phyloP scores from a whole-genome alignment of 2,113 vertebrate species.

The Neotoma lepida region DNA sequence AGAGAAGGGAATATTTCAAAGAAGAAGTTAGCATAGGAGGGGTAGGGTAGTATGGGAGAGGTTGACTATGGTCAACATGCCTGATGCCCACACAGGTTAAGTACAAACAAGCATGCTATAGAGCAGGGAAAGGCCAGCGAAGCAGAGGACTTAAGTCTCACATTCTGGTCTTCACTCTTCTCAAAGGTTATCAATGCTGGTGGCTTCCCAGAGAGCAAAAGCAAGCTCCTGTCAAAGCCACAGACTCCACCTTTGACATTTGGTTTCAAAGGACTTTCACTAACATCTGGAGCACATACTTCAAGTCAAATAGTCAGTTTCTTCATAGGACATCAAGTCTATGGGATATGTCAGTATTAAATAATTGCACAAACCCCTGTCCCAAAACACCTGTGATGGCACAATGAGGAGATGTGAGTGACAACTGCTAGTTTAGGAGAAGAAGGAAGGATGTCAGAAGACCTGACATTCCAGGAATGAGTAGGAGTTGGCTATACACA shows the following conservation, averaged over 20 bases:
- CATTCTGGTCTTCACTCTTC: background rate
- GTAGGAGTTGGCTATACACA: background rate
- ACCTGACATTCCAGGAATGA: background rate
- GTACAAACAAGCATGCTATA: rapidly evolving
- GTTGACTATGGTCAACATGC: background rate
- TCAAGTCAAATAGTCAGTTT: background rate
- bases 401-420: too few relatives aligned
- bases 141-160: background rate
- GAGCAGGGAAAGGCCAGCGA: background rate
- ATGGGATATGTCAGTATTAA: rapidly evolving
- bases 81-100: background rate
- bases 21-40: background rate
- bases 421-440: background rate
- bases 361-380: background rate
- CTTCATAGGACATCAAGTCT: background rate
- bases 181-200: too few relatives aligned
- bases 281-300: background rate
- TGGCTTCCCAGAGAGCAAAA: background rate
- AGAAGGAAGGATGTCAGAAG: background rate
- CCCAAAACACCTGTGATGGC: too few relatives aligned
- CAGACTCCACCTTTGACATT: background rate
- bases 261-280: background rate
- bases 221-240: background rate
- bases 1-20: background rate
- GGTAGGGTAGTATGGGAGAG: background rate